Evolutionary conservation across 2,113 vertebrate species (phyloP), one percentile per base, ranked within the genome.

Genomic region (Orcinus orca): DNA sequence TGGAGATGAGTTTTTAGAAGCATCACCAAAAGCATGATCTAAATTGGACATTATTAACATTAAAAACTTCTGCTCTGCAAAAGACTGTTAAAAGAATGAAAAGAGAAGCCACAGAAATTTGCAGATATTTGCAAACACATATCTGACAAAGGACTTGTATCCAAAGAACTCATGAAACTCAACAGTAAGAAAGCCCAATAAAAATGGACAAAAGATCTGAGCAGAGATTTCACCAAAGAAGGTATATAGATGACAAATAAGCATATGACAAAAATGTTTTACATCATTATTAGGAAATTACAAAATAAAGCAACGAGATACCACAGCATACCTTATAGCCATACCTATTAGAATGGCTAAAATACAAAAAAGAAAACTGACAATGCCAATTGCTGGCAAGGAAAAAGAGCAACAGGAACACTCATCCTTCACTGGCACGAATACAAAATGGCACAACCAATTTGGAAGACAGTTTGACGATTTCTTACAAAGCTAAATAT

Each of bases 1-100:
- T 93, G 25, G 26, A 97, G 33, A 67, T 79, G 38, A 47, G 26
- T 11, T 81, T 96, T 96, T 82, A 95, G 62, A 65, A 53, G 74
- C 4, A 62, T 6, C 6, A 88, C 21, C 21, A 77, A 96, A 93
- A 93, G 23, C 12, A 73, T 60, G 44, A 85, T 63, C 14, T 73
- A 82, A 31, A 21, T 31, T 79, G 31, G 36, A 58, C 38, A 73
- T 93, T n/a, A 93, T 82, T 88, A 95, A 81, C 79, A 88, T 88
- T 55, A 44, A 93, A 81, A 71, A 36, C 5, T 8, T 83, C 13
- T 41, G 2, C 23, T 53, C 10, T 93, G 26, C 31, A 88, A 93
- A 67, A 89, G 83, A 58, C 4, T 29, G 5, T 36, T 53, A 80
- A 90, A 88, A 62, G 9, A 63, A 70, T 41, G 8, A 47, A 84